Evolutionary conservation across 2,113 vertebrate genomes (phyloP).

Genomic region (Oncorhynchus mykiss): DNA sequence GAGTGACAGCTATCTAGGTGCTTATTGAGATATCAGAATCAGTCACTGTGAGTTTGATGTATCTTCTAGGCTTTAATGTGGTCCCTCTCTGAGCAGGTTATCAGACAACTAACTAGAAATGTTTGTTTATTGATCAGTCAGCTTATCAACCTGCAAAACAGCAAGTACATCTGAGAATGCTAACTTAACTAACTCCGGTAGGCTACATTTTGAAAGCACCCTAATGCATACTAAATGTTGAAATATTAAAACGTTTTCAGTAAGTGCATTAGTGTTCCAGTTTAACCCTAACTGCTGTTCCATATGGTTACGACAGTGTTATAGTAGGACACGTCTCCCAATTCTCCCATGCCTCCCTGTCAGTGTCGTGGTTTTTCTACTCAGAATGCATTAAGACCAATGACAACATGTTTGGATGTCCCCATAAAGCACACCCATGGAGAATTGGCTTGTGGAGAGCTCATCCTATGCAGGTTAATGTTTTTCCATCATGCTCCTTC

Average conservation of each 20-base stretch:
- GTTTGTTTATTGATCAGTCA: neutral
- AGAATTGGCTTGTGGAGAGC: conserved; percentile 71
- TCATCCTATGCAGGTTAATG: conserved; percentile 20
- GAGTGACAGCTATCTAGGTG: conserved; percentile 78
- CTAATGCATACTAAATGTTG: neutral
- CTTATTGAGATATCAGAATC: conserved; percentile 81
- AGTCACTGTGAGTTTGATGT: conserved; percentile 68
- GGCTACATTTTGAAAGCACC: neutral
- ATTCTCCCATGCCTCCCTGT: neutral
- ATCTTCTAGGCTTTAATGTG: conserved; percentile 72
- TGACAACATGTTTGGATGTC: conserved; percentile 77
- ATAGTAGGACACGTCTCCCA: conserved; percentile 9
- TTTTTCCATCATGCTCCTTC: too few species aligned
- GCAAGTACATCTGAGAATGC: neutral
- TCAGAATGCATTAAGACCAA: conserved; percentile 69
- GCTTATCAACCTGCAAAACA: neutral
- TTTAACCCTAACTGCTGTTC: too few species aligned
- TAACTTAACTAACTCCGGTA: neutral
- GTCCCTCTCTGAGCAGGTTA: conserved; percentile 56
- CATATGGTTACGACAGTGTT: conserved; percentile 3
- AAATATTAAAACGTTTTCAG: neutral
- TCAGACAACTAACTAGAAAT: conserved; percentile 51
- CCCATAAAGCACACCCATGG: conserved; percentile 77
- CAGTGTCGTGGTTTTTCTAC: conserved; percentile 19
- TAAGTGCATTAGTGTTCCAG: too few species aligned